Evolutionary conservation across 2,888 invertebrate genomes (phyloP).

Genomic region (Erpobdella octoculata): DNA sequence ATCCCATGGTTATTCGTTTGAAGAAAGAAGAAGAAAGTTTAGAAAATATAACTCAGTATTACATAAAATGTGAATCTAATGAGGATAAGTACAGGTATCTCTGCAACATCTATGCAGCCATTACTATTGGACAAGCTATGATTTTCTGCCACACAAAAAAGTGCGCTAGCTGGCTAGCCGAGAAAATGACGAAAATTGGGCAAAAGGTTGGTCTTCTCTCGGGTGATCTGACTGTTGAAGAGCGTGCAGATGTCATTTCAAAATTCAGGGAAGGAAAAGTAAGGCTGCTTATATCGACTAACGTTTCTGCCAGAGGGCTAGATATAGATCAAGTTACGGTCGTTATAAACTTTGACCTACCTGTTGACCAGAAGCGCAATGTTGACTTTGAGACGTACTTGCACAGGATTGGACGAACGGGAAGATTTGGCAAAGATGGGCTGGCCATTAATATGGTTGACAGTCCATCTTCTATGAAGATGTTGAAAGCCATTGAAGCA

Average conservation of each 20-base stretch:
- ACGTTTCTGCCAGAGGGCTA: slow-evolving; percentile 63
- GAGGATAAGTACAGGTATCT: slow-evolving; percentile 88
- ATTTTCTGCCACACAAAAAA: slow-evolving; percentile 89
- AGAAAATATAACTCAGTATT: slow-evolving; percentile 70
- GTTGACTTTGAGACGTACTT: slow-evolving; percentile 87
- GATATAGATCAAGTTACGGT: slow-evolving; percentile 88
- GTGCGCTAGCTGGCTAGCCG: slow-evolving; percentile 78
- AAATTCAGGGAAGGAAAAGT: slow-evolving; percentile 78
- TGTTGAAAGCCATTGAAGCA: slow-evolving; percentile 71
- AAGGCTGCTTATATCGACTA: slow-evolving; percentile 82
- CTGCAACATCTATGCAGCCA: slow-evolving; percentile 87
- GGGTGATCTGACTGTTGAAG: slow-evolving; percentile 85
- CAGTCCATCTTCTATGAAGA: slow-evolving; percentile 59
- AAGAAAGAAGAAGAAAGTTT: slow-evolving; percentile 35
- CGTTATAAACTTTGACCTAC: slow-evolving; percentile 95
- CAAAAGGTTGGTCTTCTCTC: slow-evolving; percentile 80
- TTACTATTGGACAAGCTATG: slow-evolving; percentile 93
- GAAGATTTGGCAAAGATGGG: slow-evolving; percentile 91
- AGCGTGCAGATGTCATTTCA: slow-evolving; percentile 69
- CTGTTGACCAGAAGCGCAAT: slow-evolving; percentile 53
- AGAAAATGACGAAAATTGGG: slow-evolving; percentile 80
- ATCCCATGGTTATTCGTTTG: slow-evolving; percentile 66
- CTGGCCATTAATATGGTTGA: slow-evolving; percentile 92
- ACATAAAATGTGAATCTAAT: slow-evolving; percentile 73
- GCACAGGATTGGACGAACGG: slow-evolving; percentile 91